Evolutionary conservation across 1,140 invertebrate genomes (phyloP), one percentile per base, ranked within the genome.

Genomic region (Musca domestica): DNA sequence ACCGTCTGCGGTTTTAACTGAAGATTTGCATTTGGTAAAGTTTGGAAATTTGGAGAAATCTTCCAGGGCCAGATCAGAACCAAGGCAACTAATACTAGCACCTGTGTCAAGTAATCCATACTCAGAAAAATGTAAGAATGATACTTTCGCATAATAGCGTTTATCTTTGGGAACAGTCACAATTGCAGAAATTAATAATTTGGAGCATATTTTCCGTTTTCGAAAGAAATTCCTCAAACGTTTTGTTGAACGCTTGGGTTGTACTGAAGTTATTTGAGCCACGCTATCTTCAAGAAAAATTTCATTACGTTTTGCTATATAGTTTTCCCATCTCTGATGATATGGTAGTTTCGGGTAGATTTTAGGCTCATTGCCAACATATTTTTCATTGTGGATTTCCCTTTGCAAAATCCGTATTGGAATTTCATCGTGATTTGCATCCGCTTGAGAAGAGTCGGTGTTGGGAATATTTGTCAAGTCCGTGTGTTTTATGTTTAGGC

Each of bases 31-130:
- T 25, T 61, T 61, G 22, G n/a, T 27, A 61, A 23, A 61, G 22
- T 25, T 23, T 7, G 56, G n/a, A 27, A 27, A 61, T 61, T 61
- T 61, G 17, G 56, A 61, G 30, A 61, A 61, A 25, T 61, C 56
- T 61, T 61, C 10, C 4, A 27, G n/a, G 15, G 56, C 56, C 30
- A 61, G 17, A 6, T 23, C 56, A n/a, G 22, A 23, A n/a, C 56
- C 22, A 23, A 25, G n/a, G 22, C 22, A 61, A 27, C 27, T 61
- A 27, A n/a, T 23, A 25, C 9, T 27, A 23, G 23, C 27, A 7
- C 56, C 22, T 25, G 15, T 27, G 30, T 61, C 15, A 25, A 23
- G 23, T 25, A 61, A 27, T 7, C 27, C 56, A 23, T 25, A 23
- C 30, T 27, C 23, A n/a, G n/a, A n/a, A 23, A 27, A 27, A 27